Evolutionary conservation across 2,113 vertebrate genomes (phyloP), one percentile per base, ranked within the genome.

Genomic region (Python bivittatus): DNA sequence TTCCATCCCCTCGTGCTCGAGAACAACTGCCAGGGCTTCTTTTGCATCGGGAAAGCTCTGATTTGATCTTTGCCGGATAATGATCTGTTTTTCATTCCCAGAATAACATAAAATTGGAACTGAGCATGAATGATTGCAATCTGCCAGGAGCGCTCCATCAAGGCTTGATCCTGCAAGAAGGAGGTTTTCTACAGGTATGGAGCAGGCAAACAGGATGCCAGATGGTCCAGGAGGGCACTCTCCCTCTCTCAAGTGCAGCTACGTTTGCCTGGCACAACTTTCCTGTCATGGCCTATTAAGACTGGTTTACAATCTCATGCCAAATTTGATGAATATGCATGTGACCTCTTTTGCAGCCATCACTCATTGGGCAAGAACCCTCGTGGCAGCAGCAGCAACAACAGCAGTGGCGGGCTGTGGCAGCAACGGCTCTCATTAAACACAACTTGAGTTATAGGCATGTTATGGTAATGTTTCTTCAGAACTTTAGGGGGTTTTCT

Each of bases 271-370:
- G 97, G 97, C 98, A 98, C 98, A 98, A 98, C 98, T 97, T 98
- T 97, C 97, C 98, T 99, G 98, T 99, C 99, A 98, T 97, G 98
- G 98, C 98, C 98, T 98, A 99, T 99, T 99, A 99, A 98, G 98
- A 98, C 98, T 97, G 97, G 98, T 98, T 99, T 98, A 99, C 98
- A 98, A 98, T 98, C 98, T 98, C 98, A 98, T 98, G 98, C 99
- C 98, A 98, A 98, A 99, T 98, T 98, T 98, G 97, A 99, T 99
- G 99, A 99, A 99, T 99, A 99, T 99, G 98, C 98, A 99, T 99
- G 99, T 99, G 99, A 99, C 99, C 99, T 98, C 98, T 98, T 99
- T 98, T 98, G 98, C 97, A 98, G 98, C 97, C 97, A 98, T 98
- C 98, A 98, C 97, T 98, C 97, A 98, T 96, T 98, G 97, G 97